Evolutionary conservation across 2,113 vertebrate species (phyloP).

Genomic region (Peromyscus californicus): DNA sequence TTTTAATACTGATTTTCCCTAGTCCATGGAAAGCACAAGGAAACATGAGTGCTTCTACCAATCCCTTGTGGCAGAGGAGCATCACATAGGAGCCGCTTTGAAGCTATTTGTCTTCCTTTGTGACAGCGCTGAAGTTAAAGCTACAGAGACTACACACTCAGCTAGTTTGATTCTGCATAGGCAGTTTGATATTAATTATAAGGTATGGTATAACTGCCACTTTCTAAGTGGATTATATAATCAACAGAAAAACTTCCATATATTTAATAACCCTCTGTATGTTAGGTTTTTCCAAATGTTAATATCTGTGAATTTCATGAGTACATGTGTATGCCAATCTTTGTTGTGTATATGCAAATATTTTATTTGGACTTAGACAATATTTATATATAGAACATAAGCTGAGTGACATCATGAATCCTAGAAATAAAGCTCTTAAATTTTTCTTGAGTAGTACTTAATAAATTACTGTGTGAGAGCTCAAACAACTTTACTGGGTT

Average conservation of each 20-base stretch:
- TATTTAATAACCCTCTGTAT: conserved; percentile 31
- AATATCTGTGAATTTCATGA: neutral
- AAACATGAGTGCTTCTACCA: neutral
- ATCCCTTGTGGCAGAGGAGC: neutral
- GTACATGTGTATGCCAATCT: neutral
- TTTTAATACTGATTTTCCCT: conserved; percentile 33
- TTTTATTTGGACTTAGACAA: neutral
- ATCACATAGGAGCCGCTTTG: conserved; percentile 22
- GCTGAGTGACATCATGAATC: neutral
- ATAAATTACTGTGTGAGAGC: neutral
- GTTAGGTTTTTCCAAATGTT: conserved; percentile 41
- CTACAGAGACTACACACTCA: conserved; percentile 62
- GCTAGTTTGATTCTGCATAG: conserved; percentile 76
- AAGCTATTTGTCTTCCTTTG: conserved; percentile 57
- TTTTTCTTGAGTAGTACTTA: neutral
- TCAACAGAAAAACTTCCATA: conserved; percentile 66
- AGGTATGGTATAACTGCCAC: conserved; percentile 61
- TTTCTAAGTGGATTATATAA: conserved; percentile 70
- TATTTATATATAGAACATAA: neutral
- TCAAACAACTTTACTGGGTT: neutral
- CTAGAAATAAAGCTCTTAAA: neutral
- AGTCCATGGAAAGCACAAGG: neutral
- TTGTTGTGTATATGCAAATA: neutral
- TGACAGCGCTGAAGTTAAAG: conserved; percentile 58
- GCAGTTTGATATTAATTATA: conserved; percentile 78